These are phyloP conservation scores for Drosophila oshimai DNA, from an alignment of 1,140 invertebrate species.

Conservation along the genomic window DNA sequence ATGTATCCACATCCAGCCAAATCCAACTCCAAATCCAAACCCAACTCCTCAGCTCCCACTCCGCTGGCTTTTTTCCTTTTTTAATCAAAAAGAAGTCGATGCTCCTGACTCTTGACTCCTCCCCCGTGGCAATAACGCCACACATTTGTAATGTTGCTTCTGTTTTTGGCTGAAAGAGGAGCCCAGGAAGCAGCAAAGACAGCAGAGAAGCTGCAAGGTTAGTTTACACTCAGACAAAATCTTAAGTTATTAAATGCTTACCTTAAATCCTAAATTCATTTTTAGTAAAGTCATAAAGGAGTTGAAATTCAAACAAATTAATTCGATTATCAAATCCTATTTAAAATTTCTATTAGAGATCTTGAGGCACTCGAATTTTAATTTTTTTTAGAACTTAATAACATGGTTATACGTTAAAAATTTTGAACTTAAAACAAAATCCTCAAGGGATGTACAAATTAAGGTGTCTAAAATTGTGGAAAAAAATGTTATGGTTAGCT, in stretches of 20 bases:
- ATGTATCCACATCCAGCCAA: not conserved
- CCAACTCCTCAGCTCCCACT: constrained; percentile 12
- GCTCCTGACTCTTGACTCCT: constrained; percentile 52
- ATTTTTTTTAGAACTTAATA: too few relatives aligned
- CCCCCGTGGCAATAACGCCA: constrained; percentile 79
- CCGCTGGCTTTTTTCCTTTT: constrained; percentile 32
- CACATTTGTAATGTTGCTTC: constrained; percentile 81
- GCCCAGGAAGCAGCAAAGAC: constrained; percentile 17
- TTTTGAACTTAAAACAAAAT: too few relatives aligned
- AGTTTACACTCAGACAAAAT: constrained; percentile 1
- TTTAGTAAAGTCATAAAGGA: too few relatives aligned
- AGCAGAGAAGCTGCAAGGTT: constrained; percentile 7
- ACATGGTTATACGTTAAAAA: too few relatives aligned
- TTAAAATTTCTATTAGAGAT: too few relatives aligned
- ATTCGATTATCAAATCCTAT: too few relatives aligned
- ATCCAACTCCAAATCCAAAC: not conserved
- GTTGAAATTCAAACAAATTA: too few relatives aligned
- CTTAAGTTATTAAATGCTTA: not conserved
- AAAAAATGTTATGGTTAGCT: too few relatives aligned
- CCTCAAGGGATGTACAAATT: too few relatives aligned
- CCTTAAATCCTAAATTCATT: too few relatives aligned
- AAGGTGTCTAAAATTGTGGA: too few relatives aligned
- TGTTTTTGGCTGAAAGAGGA: constrained; percentile 64
- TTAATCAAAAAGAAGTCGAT: constrained; percentile 65
- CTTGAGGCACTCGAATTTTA: too few relatives aligned